Conservation (phyloP, 2,113 vertebrate genomes). For the Lasiurus cinereus region DNA sequence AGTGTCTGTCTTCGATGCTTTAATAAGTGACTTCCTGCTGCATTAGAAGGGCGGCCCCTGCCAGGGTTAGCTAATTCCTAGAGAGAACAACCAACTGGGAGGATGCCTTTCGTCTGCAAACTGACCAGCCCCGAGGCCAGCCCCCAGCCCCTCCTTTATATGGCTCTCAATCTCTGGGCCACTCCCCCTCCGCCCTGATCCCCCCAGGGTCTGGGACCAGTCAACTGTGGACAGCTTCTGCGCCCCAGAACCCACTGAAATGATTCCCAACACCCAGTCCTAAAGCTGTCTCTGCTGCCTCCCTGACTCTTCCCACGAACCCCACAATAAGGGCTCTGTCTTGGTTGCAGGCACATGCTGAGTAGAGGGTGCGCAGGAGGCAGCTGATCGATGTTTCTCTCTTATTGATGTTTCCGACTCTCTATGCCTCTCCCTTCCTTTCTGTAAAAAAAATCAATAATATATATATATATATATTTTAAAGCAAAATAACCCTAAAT, state of each 20-base stretch:
- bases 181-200: neutral
- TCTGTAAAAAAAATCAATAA: too few relatives aligned
- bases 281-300: neutral
- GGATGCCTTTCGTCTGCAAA: neutral
- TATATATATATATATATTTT: too few relatives aligned
- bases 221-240: neutral
- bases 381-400: too few relatives aligned
- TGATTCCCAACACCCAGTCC: neutral
- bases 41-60: neutral
- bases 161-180: neutral
- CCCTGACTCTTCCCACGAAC: neutral
- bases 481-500: too few relatives aligned
- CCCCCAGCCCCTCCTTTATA: neutral
- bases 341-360: too few relatives aligned
- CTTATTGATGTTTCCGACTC: too few relatives aligned
- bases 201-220: neutral
- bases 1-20: neutral
- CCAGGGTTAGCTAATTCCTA: neutral
- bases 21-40: neutral
- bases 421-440: too few relatives aligned
- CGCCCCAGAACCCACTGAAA: neutral
- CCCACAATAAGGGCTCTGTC: neutral
- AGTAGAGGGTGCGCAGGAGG: too few relatives aligned
- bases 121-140: neutral
- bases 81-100: conserved; percentile 16